Percentiles rank a stretch among this genome's conserved stretches.
Evolutionary conservation across 1,140 invertebrate genomes (phyloP).

Genomic region (Phocides pigmalion): DNA sequence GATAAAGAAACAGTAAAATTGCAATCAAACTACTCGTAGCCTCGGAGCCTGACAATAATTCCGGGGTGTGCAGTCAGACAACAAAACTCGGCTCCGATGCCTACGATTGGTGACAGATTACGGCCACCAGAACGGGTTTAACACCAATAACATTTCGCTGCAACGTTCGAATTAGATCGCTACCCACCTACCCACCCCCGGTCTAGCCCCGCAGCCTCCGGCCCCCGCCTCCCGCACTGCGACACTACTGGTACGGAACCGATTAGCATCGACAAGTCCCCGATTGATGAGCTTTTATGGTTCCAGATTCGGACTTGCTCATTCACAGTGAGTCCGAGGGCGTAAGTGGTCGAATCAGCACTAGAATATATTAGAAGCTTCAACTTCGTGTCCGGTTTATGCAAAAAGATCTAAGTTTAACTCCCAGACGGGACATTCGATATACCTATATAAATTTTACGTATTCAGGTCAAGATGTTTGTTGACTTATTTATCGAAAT

Average conservation of each 20-base stretch:
- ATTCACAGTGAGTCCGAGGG: not conserved
- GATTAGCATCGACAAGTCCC: slow-evolving; percentile 27
- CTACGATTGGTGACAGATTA: slow-evolving; percentile 21
- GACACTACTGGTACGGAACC: slow-evolving; percentile 33
- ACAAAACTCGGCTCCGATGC: not conserved
- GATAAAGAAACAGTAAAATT: too few relatives aligned
- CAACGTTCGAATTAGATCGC: not conserved
- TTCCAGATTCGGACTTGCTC: slow-evolving; percentile 1
- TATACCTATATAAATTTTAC: not conserved
- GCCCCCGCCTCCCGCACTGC: slow-evolving; percentile 8
- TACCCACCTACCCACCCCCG: too few relatives aligned
- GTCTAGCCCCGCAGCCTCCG: not conserved
- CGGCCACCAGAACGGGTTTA: slow-evolving; percentile 18
- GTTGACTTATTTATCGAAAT: too few relatives aligned
- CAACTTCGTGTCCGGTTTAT: not conserved
- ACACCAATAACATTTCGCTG: slow-evolving; percentile 26
- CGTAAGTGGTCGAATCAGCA: not conserved
- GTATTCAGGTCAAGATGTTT: too few relatives aligned
- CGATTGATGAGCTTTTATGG: slow-evolving; percentile 31
- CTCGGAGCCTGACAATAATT: too few relatives aligned
- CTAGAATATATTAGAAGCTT: not conserved
- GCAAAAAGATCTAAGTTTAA: not conserved
- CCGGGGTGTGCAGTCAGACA: not conserved
- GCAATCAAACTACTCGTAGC: too few relatives aligned
- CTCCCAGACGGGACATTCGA: not conserved